Base-by-base conservation (phyloP, 2,797 vertebrate species). In the Novumbra hubbsi region DNA sequence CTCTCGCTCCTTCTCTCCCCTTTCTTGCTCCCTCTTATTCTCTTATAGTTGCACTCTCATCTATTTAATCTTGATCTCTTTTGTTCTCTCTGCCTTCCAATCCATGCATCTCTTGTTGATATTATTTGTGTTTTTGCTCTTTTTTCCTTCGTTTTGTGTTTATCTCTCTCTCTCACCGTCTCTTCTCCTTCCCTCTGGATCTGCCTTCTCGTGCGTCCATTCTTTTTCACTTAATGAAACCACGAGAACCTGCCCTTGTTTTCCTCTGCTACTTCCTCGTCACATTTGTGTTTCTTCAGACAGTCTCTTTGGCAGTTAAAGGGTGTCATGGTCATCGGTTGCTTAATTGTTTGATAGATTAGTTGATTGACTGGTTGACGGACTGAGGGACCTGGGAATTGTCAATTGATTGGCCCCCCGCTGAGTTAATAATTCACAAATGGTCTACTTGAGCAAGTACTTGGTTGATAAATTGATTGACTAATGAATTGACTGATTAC, bases 211-310 rank as follows among this genome's bases (percentile, higher is more conserved):
- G 78, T 78, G 41, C 14, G 77, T 77, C 74, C 75, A 69, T 76
- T 84, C 72, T 84, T 74, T 78, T 82, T 81, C 79, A 80, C 89
- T 87, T 80, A 85, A 90, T 86, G 83, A 87, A 86, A 89, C 83
- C 87, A 88, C 81, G 80, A 79, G 84, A 80, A 81, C 83, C 76
- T 77, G 74, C 72, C 64, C 77, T 85, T 75, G 72, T 72, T 69
- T 77, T 79, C 75, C 75, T 68, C 69, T 72, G 50, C 73, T 9
- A 55, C 76, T 82, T 75, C 55, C 83, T 68, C 5, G 0, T 71
- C 52, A 68, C 76, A 41, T 70, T 73, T 75, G 65, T 62, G 28
- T 60, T 63, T 71, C 41, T 49, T 49, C 30, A 19, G 74, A 24
- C 2, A 5, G 55, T 24, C 15, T 72, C 73, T 80, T 21, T 78